Conservation (phyloP, 2,113 vertebrate genomes). For the Myotis yumanensis region DNA sequence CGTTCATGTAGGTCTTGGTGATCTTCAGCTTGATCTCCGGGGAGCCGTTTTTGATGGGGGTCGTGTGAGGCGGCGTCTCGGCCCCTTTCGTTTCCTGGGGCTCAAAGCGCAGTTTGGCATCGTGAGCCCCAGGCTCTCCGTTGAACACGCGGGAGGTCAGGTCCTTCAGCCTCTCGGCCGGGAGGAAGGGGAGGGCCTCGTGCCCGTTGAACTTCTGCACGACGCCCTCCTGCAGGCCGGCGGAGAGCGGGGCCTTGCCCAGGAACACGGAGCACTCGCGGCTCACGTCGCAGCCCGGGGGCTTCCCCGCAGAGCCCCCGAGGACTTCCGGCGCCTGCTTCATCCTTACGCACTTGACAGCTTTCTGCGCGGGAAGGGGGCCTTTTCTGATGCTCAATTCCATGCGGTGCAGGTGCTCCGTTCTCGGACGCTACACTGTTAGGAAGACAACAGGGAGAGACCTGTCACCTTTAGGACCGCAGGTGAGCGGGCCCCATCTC, state of each 20-base stretch:
- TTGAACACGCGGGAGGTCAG: slow-evolving; percentile 95
- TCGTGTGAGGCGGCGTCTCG: slow-evolving; percentile 87
- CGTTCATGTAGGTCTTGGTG: slow-evolving; percentile 93
- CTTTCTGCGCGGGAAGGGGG: slow-evolving; percentile 90
- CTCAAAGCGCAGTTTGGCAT: slow-evolving; percentile 88
- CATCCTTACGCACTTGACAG: slow-evolving; percentile 90
- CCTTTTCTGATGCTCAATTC: slow-evolving; percentile 87
- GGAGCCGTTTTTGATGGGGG: slow-evolving; percentile 88
- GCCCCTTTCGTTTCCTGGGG: slow-evolving; percentile 88
- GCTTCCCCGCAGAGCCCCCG: slow-evolving; percentile 85
- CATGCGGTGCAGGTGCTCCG: slow-evolving; percentile 85
- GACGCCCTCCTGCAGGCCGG: slow-evolving; percentile 91
- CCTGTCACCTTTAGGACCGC: background rate
- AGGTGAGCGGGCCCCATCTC: background rate
- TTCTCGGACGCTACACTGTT: slow-evolving; percentile 81
- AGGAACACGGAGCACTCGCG: slow-evolving; percentile 91
- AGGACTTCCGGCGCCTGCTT: slow-evolving; percentile 94
- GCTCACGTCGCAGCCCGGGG: slow-evolving; percentile 88
- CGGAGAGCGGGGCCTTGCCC: slow-evolving; percentile 92
- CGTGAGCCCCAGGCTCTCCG: slow-evolving; percentile 89
- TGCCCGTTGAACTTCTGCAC: slow-evolving; percentile 92
- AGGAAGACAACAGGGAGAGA: slow-evolving; percentile 53
- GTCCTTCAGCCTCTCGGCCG: slow-evolving; percentile 92
- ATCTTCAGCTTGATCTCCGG: slow-evolving; percentile 94
- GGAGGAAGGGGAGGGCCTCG: slow-evolving; percentile 86